Evolutionary conservation across 2,888 invertebrate species (phyloP).

Genomic region (Amorpha juglandis): DNA sequence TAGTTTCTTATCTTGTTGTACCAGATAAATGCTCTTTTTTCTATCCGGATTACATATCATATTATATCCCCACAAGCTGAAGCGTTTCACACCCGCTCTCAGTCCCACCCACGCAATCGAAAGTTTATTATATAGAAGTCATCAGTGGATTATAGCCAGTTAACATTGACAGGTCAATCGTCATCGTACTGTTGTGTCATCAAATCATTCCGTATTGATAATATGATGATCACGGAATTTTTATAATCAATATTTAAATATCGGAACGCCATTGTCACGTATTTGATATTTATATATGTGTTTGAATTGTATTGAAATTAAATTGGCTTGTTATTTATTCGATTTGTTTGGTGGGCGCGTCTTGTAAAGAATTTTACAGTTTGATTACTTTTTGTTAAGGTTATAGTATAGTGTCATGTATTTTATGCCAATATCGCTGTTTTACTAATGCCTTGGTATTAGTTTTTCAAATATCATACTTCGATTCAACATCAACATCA

Average conservation of each 20-base stretch:
- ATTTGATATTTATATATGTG: not conserved
- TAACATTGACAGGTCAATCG: constrained; percentile 11
- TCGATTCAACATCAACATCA: no score
- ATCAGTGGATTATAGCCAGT: not conserved
- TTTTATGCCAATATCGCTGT: no score
- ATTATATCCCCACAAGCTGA: no score
- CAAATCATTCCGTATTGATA: constrained; percentile 13
- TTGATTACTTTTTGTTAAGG: no score
- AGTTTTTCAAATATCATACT: no score
- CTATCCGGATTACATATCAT: no score
- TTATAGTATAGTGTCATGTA: no score
- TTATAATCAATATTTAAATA: constrained; percentile 18
- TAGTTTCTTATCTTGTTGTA: not conserved
- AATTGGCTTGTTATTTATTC: constrained; percentile 3
- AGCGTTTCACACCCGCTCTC: not conserved
- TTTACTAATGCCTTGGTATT: no score
- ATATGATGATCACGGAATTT: not conserved
- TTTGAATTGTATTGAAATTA: not conserved
- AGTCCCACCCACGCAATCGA: not conserved
- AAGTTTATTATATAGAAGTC: constrained; percentile 16
- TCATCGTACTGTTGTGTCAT: not conserved
- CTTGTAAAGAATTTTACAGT: no score
- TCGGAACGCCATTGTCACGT: not conserved
- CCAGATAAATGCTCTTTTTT: no score
- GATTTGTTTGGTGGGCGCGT: not conserved